phyloP scores from a whole-genome alignment of 2,797 vertebrate species.

The Lithobates sylvaticus region DNA sequence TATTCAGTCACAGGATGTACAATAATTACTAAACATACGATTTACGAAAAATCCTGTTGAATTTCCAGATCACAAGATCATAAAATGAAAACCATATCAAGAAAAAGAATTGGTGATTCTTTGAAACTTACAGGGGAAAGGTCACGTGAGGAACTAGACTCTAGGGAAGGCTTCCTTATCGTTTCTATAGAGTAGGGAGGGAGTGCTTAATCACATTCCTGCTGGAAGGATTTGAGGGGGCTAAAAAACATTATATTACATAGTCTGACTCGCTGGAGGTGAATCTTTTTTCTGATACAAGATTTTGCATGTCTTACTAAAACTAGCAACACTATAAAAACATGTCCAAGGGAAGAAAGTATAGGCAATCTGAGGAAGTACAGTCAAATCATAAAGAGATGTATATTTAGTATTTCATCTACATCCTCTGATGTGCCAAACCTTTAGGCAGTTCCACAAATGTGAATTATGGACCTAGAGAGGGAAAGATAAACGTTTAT shows the following conservation, averaged over 20 bases:
- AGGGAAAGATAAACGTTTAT: slow-evolving; percentile 31
- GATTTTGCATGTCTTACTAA: slow-evolving; percentile 30
- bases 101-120: slow-evolving; percentile 14
- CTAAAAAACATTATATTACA: slow-evolving; percentile 20
- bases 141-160: neutral
- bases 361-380: neutral
- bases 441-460: slow-evolving; percentile 40
- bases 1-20: too few relatives aligned
- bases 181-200: neutral
- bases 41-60: neutral
- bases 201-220: slow-evolving; percentile 6
- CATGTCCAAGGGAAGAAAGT: slow-evolving; percentile 28
- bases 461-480: slow-evolving; percentile 35
- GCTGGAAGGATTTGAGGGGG: slow-evolving; percentile 8
- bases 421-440: slow-evolving; percentile 39
- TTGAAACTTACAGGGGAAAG: neutral
- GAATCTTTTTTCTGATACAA: slow-evolving; percentile 8
- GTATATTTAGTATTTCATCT: slow-evolving; percentile 45
- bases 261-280: slow-evolving; percentile 8
- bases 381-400: slow-evolving; percentile 29
- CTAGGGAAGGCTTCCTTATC: slow-evolving; percentile 14
- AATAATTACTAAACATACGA: neutral
- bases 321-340: slow-evolving; percentile 31
- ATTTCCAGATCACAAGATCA: neutral
- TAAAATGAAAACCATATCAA: neutral